Evolutionary conservation across 2,888 invertebrate species (phyloP).

Genomic region (Torymus texanus): DNA sequence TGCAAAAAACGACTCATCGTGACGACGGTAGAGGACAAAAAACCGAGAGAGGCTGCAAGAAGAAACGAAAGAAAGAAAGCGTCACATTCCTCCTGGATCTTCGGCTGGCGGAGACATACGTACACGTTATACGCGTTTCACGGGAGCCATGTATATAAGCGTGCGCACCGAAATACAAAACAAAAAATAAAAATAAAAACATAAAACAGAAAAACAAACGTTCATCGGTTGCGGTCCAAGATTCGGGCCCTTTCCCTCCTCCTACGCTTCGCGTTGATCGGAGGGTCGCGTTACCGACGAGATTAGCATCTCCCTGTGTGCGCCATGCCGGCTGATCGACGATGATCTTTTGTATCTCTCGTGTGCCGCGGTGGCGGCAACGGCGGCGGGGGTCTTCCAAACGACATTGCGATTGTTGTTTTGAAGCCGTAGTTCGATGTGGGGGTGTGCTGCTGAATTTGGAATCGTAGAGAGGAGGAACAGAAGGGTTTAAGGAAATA

Average conservation of each 20-base stretch:
- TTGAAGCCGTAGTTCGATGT: too few species aligned
- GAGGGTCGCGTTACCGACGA: slow-evolving; percentile 29
- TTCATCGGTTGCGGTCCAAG: not conserved
- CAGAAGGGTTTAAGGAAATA: too few species aligned
- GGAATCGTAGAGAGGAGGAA: too few species aligned
- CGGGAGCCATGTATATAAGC: not conserved
- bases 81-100: slow-evolving; percentile 20
- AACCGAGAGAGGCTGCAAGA: not conserved
- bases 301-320: slow-evolving; percentile 48
- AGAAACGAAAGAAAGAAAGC: slow-evolving; percentile 2
- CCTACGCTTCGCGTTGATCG: not conserved
- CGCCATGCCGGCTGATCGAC: slow-evolving; percentile 37
- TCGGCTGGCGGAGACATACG: slow-evolving; percentile 4
- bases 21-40: slow-evolving; percentile 1
- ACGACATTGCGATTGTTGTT: not conserved
- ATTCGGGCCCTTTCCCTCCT: slow-evolving; percentile 1
- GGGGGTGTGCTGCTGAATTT: too few species aligned
- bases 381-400: not conserved
- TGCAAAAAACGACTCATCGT: too few species aligned
- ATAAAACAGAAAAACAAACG: not conserved
- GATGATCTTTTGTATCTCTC: slow-evolving; percentile 46
- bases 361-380: not conserved
- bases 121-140: not conserved
- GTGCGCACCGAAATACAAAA: not conserved
- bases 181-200: slow-evolving; percentile 13